Base-by-base conservation (phyloP, 2,797 vertebrate genomes). In the Cetoscarus ocellatus region DNA sequence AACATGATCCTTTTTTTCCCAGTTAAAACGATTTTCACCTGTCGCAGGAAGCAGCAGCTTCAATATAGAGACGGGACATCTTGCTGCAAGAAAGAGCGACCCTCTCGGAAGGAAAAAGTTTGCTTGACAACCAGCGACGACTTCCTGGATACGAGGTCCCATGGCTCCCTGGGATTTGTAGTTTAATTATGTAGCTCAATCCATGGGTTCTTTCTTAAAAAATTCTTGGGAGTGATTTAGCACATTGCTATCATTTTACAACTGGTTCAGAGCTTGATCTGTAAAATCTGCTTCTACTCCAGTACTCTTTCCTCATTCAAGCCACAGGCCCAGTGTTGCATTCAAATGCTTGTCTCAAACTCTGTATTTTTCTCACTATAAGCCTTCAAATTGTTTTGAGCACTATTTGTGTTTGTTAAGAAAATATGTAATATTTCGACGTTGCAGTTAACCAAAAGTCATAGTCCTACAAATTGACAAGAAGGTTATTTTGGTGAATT, bases 81-180 rank as follows among this genome's bases (percentile, higher is more conserved):
- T 15, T 75, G 27, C 27, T 27, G 27, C 4, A 27, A 27, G 27
- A 27, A 35, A 56, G 40, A 11, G 10, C 63, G 43, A 64, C 60
- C 40, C 42, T 54, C 70, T 54, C 13, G 11, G 54, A 59, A 27
- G 60, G 67, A 68, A 27, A 79, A 91, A 86, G 94, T 95, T 95
- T 95, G 84, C 88, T 84, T 94, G 85, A 81, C 94, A 91, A 95
- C 94, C 80, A 67, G 8, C 45, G 4, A 3, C 27, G 3, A 88
- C 90, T 95, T 95, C 94, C 95, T 95, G 92, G 95, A 92, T 90
- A 95, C 94, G 17, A 47, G 39, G 56, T 12, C 9, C 50, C 61
- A 17, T 1, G n/a, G 87, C 67, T 45, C 61, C 8, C 17, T 87
- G 93, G 94, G 94, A 94, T 53, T 85, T 92, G 93, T 91, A 94